phyloP scores from a whole-genome alignment of 2,797 vertebrate genomes.

The Cossypha dichroa region DNA sequence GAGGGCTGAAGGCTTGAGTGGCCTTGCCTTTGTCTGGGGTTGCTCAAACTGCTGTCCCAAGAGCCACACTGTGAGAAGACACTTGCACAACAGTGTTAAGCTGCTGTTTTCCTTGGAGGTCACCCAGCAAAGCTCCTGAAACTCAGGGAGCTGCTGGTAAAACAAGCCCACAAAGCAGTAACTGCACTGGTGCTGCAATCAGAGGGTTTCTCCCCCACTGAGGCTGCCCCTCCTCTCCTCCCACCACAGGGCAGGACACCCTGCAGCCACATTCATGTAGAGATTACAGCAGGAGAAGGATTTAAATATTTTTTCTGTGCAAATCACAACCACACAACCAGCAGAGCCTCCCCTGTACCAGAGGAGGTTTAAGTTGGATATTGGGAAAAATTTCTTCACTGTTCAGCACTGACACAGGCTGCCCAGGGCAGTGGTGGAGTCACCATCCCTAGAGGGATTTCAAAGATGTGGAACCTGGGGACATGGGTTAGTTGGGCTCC shows the following conservation, averaged over 20 bases:
- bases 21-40: not conserved
- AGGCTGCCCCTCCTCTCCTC: not conserved
- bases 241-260: not conserved
- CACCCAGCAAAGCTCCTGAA: not conserved
- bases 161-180: not conserved
- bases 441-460: not conserved
- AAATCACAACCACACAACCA: fast-evolving
- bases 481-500: not conserved
- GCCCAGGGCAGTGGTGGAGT: not conserved
- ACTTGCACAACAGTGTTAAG: not conserved
- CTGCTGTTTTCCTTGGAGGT: not conserved
- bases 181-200: not conserved
- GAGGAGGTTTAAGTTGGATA: not conserved
- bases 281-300: not conserved
- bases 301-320: not conserved
- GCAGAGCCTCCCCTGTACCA: not conserved
- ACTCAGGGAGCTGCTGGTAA: not conserved
- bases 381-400: not conserved
- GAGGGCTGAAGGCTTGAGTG: not conserved
- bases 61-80: not conserved
- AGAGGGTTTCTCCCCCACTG: not conserved
- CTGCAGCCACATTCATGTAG: fast-evolving
- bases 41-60: not conserved
- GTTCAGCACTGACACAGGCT: not conserved
- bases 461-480: not conserved